Evolutionary conservation across 2,113 vertebrate genomes (phyloP).

Genomic region (Lota lota): DNA sequence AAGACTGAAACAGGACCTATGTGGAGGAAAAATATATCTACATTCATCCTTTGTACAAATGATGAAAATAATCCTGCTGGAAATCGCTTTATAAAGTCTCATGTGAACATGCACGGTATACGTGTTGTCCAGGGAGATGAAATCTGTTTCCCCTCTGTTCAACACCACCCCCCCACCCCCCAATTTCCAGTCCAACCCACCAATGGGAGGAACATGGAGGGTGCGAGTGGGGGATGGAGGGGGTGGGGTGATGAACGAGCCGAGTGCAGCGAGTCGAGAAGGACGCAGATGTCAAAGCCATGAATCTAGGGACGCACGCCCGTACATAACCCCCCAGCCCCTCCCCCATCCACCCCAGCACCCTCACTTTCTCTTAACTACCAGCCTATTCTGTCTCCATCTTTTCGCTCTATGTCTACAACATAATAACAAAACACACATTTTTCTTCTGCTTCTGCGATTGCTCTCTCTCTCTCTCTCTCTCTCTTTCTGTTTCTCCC

Average conservation of each 20-base stretch:
- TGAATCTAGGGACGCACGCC: slow-evolving; percentile 77
- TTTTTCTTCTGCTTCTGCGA: slow-evolving; percentile 39
- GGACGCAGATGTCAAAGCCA: slow-evolving; percentile 95
- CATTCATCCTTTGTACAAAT: no score
- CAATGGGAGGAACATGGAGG: slow-evolving; percentile 44
- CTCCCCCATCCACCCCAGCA: neutral
- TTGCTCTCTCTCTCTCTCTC: slow-evolving; percentile 17
- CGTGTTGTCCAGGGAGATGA: slow-evolving; percentile 51
- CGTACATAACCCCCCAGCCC: slow-evolving; percentile 2
- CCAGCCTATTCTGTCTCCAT: neutral
- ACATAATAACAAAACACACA: slow-evolving; percentile 39
- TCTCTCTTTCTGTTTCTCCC: slow-evolving; percentile 44
- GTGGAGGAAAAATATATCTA: no score
- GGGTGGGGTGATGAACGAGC: slow-evolving; percentile 80
- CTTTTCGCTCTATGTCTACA: slow-evolving; percentile 24
- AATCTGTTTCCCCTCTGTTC: slow-evolving; percentile 45
- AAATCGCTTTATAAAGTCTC: no score
- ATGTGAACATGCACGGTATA: slow-evolving; percentile 26
- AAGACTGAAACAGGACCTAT: no score
- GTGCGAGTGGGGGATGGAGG: slow-evolving; percentile 46
- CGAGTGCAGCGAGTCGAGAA: slow-evolving; percentile 89
- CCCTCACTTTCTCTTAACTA: slow-evolving; percentile 16
- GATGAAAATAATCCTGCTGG: no score
- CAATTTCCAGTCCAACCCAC: slow-evolving; percentile 35
- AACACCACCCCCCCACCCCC: slow-evolving; percentile 19